Percentiles rank a stretch among this genome's conserved stretches.
phyloP scores from a whole-genome alignment of 2,888 invertebrate genomes.

The Cordilura impudica region DNA sequence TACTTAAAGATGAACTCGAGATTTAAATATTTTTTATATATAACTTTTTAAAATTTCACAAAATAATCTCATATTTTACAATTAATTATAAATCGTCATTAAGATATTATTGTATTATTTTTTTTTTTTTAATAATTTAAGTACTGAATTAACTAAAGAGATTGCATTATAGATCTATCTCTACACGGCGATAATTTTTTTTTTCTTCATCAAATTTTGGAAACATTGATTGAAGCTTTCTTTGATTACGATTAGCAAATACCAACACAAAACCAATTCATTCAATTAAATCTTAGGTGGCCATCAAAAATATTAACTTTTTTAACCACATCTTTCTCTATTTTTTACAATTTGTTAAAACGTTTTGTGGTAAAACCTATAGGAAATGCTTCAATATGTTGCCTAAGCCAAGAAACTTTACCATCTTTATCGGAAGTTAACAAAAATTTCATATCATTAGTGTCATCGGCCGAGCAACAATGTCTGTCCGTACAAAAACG shows the following conservation, averaged over 20 bases:
- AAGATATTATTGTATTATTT: too few relatives aligned
- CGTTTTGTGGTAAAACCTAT: conserved; percentile 70
- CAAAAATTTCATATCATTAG: conserved; percentile 55
- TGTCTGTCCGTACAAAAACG: conserved; percentile 53
- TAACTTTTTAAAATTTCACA: too few relatives aligned
- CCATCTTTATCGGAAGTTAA: conserved; percentile 41
- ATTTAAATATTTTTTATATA: too few relatives aligned
- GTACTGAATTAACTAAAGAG: too few relatives aligned
- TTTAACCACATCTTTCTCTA: background rate
- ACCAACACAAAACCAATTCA: background rate
- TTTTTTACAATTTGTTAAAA: conserved; percentile 69
- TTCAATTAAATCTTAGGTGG: conserved; percentile 14
- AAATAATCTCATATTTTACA: too few relatives aligned
- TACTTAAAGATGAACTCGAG: too few relatives aligned
- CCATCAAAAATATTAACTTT: background rate
- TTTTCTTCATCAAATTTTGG: too few relatives aligned
- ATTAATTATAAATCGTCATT: too few relatives aligned
- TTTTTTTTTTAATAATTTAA: too few relatives aligned
- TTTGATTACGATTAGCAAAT: conserved; percentile 9
- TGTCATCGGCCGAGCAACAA: conserved; percentile 64
- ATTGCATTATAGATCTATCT: too few relatives aligned
- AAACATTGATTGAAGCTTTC: too few relatives aligned
- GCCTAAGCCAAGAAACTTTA: conserved; percentile 61
- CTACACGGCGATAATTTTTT: too few relatives aligned
- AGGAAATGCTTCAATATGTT: conserved; percentile 68